These are phyloP conservation scores for Hexactinellida sp. DNA, from an alignment of 37 sponge, comb jelly and placozoan species.

Conservation along the genomic window DNA sequence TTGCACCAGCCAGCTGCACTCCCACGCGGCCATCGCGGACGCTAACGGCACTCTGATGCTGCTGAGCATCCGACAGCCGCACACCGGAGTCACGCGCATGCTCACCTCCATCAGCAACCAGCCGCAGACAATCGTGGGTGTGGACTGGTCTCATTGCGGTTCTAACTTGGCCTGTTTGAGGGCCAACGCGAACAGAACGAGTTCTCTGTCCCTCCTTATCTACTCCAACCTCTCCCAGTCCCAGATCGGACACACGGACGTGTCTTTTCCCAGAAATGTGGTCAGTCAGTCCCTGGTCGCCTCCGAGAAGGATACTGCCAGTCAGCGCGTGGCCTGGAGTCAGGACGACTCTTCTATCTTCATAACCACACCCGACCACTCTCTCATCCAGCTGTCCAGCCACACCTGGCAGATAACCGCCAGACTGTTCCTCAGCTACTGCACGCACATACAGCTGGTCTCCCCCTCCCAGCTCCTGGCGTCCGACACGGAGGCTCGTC, in stretches of 20 bases:
- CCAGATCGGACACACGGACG: neutral
- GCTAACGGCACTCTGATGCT: conserved; percentile 7
- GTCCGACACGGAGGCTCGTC: neutral
- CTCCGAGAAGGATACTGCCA: neutral
- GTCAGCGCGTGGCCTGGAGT: conserved; percentile 7
- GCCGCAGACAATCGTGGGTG: neutral
- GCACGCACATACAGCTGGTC: neutral
- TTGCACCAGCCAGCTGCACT: neutral
- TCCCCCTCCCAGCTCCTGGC: neutral
- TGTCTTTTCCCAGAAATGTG: neutral
- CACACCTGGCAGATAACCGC: neutral
- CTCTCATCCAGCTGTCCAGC: neutral
- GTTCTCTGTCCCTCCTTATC: neutral
- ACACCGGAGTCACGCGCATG: neutral
- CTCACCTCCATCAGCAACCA: neutral
- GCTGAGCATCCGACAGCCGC: neutral
- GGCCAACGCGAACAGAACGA: neutral
- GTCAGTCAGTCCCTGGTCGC: neutral
- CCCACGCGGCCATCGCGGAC: neutral
- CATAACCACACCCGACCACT: neutral
- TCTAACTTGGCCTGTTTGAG: neutral
- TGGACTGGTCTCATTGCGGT: neutral
- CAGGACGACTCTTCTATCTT: neutral
- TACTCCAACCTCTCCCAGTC: neutral
- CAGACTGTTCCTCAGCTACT: neutral